phyloP scores from a whole-genome alignment of 2,888 invertebrate species.

The Napeogenes inachia region DNA sequence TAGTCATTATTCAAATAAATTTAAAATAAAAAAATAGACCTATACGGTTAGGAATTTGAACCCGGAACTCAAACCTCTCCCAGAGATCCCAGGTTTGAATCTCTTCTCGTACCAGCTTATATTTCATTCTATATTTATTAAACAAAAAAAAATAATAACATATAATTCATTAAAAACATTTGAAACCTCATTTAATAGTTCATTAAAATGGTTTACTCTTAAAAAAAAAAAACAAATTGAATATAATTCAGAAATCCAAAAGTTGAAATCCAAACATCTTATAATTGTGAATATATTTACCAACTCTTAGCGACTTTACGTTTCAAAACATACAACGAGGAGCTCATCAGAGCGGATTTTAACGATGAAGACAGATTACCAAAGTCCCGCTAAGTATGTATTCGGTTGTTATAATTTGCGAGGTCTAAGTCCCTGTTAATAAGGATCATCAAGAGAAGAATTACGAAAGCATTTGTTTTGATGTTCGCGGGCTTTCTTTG shows the following conservation, averaged over 20 bases:
- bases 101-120: too few relatives aligned
- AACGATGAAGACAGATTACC: slow-evolving; percentile 62
- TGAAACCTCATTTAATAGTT: too few relatives aligned
- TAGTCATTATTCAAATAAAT: too few relatives aligned
- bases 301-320: slow-evolving; percentile 26
- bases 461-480: slow-evolving; percentile 72
- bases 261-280: slow-evolving; percentile 24
- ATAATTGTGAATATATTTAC: slow-evolving; percentile 14
- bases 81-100: too few relatives aligned
- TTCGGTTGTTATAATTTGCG: slow-evolving; percentile 70
- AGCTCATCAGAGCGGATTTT: slow-evolving; percentile 41
- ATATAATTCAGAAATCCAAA: neutral
- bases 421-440: slow-evolving; percentile 73
- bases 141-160: too few relatives aligned
- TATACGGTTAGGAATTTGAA: too few relatives aligned
- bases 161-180: too few relatives aligned
- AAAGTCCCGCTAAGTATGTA: slow-evolving; percentile 61
- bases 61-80: too few relatives aligned
- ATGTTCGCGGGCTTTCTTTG: slow-evolving; percentile 52
- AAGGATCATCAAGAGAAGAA: slow-evolving; percentile 74
- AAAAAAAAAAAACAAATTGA: neutral
- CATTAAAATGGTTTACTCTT: neutral
- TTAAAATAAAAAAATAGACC: too few relatives aligned
- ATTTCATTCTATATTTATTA: too few relatives aligned
- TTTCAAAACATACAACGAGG: slow-evolving; percentile 29